Conservation (phyloP, 92 coral and sea anemone species). For the Pocillopora grandis region DNA sequence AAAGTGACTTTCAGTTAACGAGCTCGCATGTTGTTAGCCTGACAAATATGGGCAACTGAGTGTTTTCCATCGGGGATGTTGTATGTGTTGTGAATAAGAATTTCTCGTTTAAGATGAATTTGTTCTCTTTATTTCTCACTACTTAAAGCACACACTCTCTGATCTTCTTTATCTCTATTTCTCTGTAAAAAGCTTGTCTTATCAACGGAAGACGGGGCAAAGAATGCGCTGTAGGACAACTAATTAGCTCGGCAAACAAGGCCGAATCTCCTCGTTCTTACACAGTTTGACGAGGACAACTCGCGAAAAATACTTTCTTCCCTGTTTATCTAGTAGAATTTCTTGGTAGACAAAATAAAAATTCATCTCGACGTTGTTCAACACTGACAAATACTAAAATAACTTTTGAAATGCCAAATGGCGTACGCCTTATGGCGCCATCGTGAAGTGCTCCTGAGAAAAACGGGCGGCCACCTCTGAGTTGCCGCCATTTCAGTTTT, state of each 20-base stretch:
- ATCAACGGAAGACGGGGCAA: constrained; percentile 52
- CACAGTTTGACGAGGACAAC: constrained; percentile 31
- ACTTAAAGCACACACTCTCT: background rate
- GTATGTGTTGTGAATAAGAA: background rate
- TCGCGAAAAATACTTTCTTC: constrained; percentile 13
- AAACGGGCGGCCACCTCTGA: constrained; percentile 33
- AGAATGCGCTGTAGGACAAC: constrained; percentile 62
- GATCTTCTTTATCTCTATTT: constrained; percentile 10
- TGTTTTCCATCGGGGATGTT: background rate
- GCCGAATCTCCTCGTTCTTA: constrained; percentile 42
- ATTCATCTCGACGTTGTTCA: constrained; percentile 11
- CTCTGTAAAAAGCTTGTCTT: constrained; percentile 31
- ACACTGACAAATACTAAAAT: constrained; percentile 9
- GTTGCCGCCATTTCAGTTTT: constrained; percentile 44
- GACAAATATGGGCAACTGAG: constrained; percentile 20
- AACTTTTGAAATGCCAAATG: constrained; percentile 22
- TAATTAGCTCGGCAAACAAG: constrained; percentile 72
- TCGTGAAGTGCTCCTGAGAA: constrained; percentile 6
- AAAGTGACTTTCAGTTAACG: constrained; percentile 23
- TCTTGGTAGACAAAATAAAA: constrained; percentile 9
- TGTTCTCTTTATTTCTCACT: background rate
- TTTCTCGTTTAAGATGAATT: background rate
- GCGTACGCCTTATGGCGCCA: constrained; percentile 27
- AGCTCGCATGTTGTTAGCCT: constrained; percentile 18
- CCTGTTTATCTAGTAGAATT: constrained; percentile 1